Base-by-base conservation (phyloP, 2,888 invertebrate genomes). In the Drosophila silvestris region DNA sequence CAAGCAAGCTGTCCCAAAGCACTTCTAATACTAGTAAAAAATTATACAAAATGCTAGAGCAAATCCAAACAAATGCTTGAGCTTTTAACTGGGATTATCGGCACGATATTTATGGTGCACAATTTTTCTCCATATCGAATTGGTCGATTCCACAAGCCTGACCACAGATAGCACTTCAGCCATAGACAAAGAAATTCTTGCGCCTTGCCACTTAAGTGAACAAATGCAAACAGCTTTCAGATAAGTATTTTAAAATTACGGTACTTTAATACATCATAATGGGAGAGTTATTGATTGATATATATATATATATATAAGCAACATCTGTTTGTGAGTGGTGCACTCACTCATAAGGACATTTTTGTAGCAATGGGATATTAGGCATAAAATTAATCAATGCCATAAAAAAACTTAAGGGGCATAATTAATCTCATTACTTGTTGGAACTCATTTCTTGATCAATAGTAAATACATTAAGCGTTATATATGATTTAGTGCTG, bases 61-160 rank as follows among this genome's bases (percentile, higher is more conserved):
- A 86, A 87, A 88, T 88, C 87, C 86, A 82, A 88, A 87, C 83
- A 87, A 87, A 87, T 87, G 87, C 82, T 85, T 76, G 82, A 74
- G 89, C 87, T 87, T 87, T 87, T 88, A 87, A 88, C 74, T 81
- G 75, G 85, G 89, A 87, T 87, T 87, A 87, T 87, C 89, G 87
- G 70, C 77, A 74, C 82, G 82, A 80, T 88, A 85, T 88, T 87
- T 86, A 87, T 87, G 82, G 85, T 74, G 74, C 76, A 79, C 77
- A 80, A 83, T 86, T 85, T 83, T 74, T 86, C 87, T 85, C 70
- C 37, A 47, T 72, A 74, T 61, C 70, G 66, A 79, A 78, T 56
- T 63, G 60, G 28, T 50, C 26, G 57, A 51, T 69, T 35, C 30
- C 57, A 62, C 61, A 32, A 32, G 53, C 56, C 65, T 79, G 72